Base-by-base conservation (phyloP, 2,888 invertebrate species). In the Drosophila nr. medialis region DNA sequence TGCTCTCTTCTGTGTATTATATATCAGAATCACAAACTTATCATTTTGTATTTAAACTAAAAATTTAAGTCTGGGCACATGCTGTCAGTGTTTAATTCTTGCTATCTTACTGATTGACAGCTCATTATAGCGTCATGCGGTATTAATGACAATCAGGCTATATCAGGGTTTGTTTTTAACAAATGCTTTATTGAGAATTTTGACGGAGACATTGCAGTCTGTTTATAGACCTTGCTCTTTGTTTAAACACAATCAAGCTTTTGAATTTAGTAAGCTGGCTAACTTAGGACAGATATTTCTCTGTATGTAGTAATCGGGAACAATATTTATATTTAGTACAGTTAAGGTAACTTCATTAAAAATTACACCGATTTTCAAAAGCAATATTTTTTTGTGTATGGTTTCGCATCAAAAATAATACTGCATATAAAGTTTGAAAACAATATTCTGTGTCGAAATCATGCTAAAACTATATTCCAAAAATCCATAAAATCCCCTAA, bases 31-130 rank as follows among this genome's bases (percentile, higher is more conserved):
- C 11, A 27, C 8, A 27, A 38, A 1, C 10, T 13, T 38, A 27
- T 45, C 24, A 15, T 45, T 24, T 45, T 24, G 4, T 8, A 15
- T 13, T 21, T n/a, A 48, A 63, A n/a, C 8, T 30, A 24, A 56
- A 53, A 24, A 30, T 48, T 51, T 53, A 48, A 58, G 27, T 54
- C 70, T 34, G 18, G 29, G n/a, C 2, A 6, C 5, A 13, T 27
- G 36, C 50, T 67, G 67, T 53, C 70, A 61, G 24, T 45, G 21
- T 51, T 45, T 1, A 59, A 3, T 34, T 45, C 36, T 40, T 38
- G 58, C 27, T 60, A 70, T 70, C 61, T 36, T 2, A 4, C 6
- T 34, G 38, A 55, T 62, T 62, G 71, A 45, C 65, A 71, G 15
- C 45, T 42, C 4, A 48, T 59, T 10, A 50, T 42, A 50, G n/a